Percentiles rank a stretch among this genome's conserved stretches.
These are phyloP conservation scores for Odontothrips loti DNA, from an alignment of 2,888 invertebrate species.

Conservation along the genomic window DNA sequence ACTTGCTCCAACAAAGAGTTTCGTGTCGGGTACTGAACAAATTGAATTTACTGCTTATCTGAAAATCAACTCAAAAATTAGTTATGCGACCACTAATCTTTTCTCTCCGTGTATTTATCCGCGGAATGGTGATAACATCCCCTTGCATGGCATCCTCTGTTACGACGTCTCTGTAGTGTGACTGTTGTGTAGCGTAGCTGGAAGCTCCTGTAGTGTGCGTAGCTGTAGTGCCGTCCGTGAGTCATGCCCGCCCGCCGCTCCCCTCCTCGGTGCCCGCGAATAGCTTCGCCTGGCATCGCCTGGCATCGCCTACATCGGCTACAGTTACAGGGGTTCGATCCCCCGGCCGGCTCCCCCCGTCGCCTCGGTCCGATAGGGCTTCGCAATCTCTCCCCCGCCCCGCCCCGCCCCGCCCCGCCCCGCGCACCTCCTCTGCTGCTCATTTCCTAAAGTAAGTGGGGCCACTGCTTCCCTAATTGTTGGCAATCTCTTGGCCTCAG, in stretches of 20 bases:
- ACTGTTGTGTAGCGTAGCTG: too few species aligned
- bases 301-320: neutral
- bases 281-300: neutral
- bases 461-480: neutral
- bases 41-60: too few species aligned
- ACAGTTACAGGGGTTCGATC: neutral
- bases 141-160: too few species aligned
- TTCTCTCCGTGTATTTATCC: too few species aligned
- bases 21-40: too few species aligned
- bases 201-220: too few species aligned
- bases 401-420: neutral
- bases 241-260: neutral
- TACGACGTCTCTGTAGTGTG: too few species aligned
- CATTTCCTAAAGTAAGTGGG: neutral
- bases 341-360: neutral
- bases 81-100: too few species aligned
- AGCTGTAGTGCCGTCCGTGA: too few species aligned
- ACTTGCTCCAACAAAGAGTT: too few species aligned
- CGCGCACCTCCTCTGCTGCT: neutral
- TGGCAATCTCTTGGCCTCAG: neutral
- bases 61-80: too few species aligned
- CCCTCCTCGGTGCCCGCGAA: neutral
- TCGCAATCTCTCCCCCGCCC: neutral
- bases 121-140: too few species aligned
- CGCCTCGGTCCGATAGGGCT: neutral